Evolutionary conservation across 2,797 vertebrate genomes (phyloP).

Genomic region (Erithacus rubecula): DNA sequence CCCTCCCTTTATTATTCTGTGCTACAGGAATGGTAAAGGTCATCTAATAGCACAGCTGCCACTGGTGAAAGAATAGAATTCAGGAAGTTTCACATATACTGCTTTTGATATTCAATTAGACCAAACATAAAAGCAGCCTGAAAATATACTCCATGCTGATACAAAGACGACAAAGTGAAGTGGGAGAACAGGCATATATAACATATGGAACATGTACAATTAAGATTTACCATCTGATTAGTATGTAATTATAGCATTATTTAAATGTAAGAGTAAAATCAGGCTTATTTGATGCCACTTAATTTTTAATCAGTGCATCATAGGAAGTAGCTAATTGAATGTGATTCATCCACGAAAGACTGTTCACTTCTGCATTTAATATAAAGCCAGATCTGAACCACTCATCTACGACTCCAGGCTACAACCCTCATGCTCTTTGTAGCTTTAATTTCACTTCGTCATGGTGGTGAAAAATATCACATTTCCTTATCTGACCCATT

Average conservation of each 20-base stretch:
- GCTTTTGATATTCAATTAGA: conserved; percentile 51
- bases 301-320: conserved; percentile 64
- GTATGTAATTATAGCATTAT: conserved; percentile 64
- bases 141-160: conserved; percentile 61
- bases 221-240: conserved; percentile 57
- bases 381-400: background rate
- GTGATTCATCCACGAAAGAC: conserved; percentile 32
- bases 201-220: conserved; percentile 44
- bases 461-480: conserved; percentile 72
- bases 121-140: conserved; percentile 44
- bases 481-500: conserved; percentile 77
- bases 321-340: conserved; percentile 55
- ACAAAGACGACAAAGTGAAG: conserved; percentile 51
- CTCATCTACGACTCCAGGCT: conserved; percentile 35
- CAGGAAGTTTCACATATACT: conserved; percentile 41
- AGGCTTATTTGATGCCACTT: conserved; percentile 29
- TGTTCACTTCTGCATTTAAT: background rate
- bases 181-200: conserved; percentile 24
- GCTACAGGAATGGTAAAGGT: conserved; percentile 46
- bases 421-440: conserved; percentile 48
- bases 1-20: conserved; percentile 51
- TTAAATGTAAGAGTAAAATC: conserved; percentile 56
- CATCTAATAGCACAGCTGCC: conserved; percentile 53
- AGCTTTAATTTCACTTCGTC: conserved; percentile 56
- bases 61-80: conserved; percentile 39